phyloP scores from a whole-genome alignment of 64 coral and sea anemone species.

The Trachythela sp. region DNA sequence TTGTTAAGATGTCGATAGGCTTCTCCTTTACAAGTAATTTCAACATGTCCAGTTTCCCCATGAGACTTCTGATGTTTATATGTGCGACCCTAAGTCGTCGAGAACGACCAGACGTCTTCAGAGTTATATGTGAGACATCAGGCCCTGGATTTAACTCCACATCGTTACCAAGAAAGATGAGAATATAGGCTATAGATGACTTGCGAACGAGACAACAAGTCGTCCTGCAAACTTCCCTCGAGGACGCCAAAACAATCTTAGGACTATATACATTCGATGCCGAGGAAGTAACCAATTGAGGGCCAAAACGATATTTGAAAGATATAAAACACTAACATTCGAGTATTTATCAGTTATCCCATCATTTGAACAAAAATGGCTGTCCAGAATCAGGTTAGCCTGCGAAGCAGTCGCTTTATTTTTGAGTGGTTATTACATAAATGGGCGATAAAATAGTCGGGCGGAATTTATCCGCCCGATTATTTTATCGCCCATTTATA shows the following conservation, averaged over 20 bases:
- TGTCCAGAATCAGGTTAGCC: not conserved
- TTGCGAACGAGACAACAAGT: too few relatives aligned
- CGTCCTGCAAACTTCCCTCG: too few relatives aligned
- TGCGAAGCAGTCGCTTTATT: too few relatives aligned
- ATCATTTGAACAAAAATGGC: not conserved
- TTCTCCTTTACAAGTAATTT: too few relatives aligned
- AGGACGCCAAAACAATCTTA: too few relatives aligned
- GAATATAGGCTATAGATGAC: slow-evolving; percentile 5
- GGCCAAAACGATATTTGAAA: not conserved
- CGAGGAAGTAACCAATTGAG: not conserved
- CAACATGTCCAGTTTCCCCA: not conserved
- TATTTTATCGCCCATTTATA: too few relatives aligned
- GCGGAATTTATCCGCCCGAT: too few relatives aligned
- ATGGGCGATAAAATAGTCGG: too few relatives aligned
- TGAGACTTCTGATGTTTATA: not conserved
- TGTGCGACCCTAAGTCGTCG: not conserved
- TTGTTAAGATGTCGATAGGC: too few relatives aligned
- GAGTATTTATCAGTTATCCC: not conserved
- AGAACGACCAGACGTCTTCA: not conserved
- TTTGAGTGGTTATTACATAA: not conserved
- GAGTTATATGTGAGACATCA: not conserved
- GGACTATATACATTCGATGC: too few relatives aligned
- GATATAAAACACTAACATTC: not conserved
- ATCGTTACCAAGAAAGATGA: not conserved
- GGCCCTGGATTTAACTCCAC: not conserved